Evolutionary conservation across 1,140 invertebrate species (phyloP).

Genomic region (Mercenaria mercenaria): DNA sequence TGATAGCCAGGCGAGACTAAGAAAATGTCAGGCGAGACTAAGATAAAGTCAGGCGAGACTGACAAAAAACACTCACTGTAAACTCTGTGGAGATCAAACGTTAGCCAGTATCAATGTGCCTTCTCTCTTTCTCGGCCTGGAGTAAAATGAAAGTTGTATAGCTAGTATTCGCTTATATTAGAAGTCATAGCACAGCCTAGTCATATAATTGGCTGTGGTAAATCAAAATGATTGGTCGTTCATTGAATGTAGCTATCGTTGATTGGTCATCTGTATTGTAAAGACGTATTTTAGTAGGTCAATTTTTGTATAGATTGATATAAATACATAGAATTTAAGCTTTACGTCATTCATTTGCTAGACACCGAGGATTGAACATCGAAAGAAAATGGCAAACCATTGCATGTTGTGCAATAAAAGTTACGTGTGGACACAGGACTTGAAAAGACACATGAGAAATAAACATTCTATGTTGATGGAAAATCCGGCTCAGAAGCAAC

Average conservation of each 20-base stretch:
- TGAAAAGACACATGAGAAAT: no score
- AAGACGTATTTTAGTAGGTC: constrained; percentile 20
- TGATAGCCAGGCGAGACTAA: neutral
- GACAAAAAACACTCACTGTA: neutral
- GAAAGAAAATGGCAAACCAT: no score
- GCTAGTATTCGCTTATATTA: no score
- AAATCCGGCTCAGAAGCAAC: no score
- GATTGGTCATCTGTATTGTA: neutral
- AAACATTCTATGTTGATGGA: no score
- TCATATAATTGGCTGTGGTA: no score
- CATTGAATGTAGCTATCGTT: no score
- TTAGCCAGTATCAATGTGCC: neutral
- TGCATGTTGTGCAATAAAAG: no score
- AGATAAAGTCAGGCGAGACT: neutral
- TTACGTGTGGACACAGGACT: no score
- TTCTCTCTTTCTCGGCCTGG: no score
- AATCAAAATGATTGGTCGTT: neutral
- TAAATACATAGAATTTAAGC: neutral
- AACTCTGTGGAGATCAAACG: neutral
- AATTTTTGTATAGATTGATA: neutral
- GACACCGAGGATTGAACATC: neutral
- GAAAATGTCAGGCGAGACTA: neutral
- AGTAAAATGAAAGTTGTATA: no score
- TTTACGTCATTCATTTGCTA: neutral
- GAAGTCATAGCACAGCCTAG: no score